These are phyloP conservation scores for Euphonia xanthogaster DNA, from an alignment of 2,797 vertebrate genomes.

Conservation along the genomic window DNA sequence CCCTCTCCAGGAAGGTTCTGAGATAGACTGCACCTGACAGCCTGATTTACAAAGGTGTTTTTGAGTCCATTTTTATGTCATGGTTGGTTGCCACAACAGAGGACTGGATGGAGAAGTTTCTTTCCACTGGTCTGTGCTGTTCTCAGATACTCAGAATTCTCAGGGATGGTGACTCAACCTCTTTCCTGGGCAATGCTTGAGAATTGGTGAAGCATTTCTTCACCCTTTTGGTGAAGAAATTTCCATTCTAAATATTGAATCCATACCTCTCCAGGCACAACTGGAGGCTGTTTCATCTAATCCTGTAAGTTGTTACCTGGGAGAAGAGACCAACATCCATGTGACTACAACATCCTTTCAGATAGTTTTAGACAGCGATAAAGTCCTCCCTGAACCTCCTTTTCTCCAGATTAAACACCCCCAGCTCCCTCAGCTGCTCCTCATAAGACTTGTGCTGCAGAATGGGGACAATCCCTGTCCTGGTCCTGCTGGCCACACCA, in stretches of 20 bases:
- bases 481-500: neutral
- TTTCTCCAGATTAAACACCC: neutral
- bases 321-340: neutral
- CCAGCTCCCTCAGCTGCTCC: neutral
- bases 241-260: neutral
- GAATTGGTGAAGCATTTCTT: neutral
- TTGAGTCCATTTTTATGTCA: neutral
- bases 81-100: neutral
- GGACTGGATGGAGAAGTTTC: neutral
- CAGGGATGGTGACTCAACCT: neutral
- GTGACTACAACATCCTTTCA: neutral
- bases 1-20: neutral
- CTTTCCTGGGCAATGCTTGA: neutral
- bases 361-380: neutral
- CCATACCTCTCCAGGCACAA: neutral
- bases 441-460: neutral
- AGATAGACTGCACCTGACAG: neutral
- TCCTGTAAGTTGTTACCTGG: neutral
- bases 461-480: neutral
- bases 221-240: neutral
- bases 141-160: neutral
- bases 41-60: constrained; percentile 21
- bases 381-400: neutral
- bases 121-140: neutral
- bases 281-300: neutral